phyloP scores from a whole-genome alignment of 2,113 vertebrate genomes.

The Myrmophylax atrothorax region DNA sequence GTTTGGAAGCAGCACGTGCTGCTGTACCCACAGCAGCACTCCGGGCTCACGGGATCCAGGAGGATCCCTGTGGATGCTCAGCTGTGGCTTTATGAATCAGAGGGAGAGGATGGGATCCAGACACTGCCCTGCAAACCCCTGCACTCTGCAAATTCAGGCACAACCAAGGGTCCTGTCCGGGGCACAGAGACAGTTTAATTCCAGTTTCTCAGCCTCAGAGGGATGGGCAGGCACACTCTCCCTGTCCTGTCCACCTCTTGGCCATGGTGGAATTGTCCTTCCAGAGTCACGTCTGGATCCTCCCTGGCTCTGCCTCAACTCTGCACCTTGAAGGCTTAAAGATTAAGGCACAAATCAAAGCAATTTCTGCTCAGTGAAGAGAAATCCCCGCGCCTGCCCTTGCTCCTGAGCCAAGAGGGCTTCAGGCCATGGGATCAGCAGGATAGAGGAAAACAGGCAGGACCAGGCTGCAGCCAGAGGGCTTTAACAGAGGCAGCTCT shows the following conservation, averaged over 20 bases:
- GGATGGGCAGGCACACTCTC: rapidly evolving
- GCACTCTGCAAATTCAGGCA: rapidly evolving
- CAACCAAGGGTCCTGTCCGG: rapidly evolving
- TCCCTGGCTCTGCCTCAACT: background rate
- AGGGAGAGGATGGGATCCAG: background rate
- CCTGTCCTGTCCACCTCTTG: background rate
- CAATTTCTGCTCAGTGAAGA: background rate
- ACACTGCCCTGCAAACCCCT: background rate
- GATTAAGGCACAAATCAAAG: background rate
- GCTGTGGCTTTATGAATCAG: background rate
- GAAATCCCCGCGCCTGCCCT: background rate
- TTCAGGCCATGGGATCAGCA: background rate
- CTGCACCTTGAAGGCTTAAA: background rate
- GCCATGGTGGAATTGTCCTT: background rate
- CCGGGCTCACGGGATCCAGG: rapidly evolving
- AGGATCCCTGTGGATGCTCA: background rate
- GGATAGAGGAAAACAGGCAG: background rate
- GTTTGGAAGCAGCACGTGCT: background rate
- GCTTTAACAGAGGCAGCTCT: background rate
- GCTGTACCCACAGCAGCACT: background rate
- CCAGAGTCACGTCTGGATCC: background rate
- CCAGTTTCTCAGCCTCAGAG: background rate
- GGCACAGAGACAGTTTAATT: background rate
- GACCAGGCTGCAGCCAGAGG: background rate
- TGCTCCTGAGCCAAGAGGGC: background rate